Percentiles rank a stretch among this genome's conserved stretches.
phyloP scores from a whole-genome alignment of 2,113 vertebrate species.

The Glareola pratincola region DNA sequence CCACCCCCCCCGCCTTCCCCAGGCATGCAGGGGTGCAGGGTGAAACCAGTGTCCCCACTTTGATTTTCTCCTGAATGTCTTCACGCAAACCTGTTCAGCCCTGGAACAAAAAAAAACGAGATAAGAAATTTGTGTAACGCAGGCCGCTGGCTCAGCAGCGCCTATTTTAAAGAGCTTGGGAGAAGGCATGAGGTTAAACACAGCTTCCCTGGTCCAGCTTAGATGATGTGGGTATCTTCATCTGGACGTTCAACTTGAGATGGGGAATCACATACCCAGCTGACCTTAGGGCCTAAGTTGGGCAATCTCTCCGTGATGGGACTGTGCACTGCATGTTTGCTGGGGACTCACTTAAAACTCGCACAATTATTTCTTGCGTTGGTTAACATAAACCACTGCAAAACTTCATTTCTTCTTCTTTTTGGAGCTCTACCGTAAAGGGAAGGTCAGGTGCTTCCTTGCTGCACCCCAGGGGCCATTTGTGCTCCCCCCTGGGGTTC shows the following conservation, averaged over 20 bases:
- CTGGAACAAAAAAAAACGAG: background rate
- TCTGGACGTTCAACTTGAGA: background rate
- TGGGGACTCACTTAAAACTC: background rate
- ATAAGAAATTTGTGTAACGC: background rate
- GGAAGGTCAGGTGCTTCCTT: too few relatives aligned
- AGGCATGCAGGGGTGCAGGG: background rate
- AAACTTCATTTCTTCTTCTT: background rate
- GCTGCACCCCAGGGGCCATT: too few relatives aligned
- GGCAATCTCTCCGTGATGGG: background rate
- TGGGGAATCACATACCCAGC: background rate
- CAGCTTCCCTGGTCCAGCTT: background rate
- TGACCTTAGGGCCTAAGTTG: background rate
- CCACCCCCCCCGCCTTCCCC: too few relatives aligned
- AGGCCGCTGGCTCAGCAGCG: background rate
- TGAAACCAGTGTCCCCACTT: background rate
- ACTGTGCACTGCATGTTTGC: background rate
- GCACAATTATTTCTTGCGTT: background rate
- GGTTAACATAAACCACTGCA: background rate
- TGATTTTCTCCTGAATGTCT: background rate
- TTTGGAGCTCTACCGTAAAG: too few relatives aligned
- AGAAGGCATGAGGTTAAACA: background rate
- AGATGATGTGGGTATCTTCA: background rate
- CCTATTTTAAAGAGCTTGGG: accelerated
- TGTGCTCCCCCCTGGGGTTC: too few relatives aligned
- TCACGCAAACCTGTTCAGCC: background rate